Conservation (phyloP, 2,888 invertebrate species). For the Venusia cambrica region DNA sequence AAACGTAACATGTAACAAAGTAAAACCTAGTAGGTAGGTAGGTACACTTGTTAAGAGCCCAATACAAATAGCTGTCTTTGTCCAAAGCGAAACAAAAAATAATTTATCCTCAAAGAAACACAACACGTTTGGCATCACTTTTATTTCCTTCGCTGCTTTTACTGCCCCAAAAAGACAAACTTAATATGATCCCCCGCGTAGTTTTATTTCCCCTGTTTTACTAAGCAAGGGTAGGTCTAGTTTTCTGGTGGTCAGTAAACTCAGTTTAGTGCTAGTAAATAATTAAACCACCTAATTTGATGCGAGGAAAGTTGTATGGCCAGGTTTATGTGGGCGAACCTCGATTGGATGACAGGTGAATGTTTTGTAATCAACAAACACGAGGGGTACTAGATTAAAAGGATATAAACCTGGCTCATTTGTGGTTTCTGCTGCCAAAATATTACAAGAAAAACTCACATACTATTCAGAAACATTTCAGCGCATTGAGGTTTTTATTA, state of each 20-base stretch:
- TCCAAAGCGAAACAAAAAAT: conserved; percentile 45
- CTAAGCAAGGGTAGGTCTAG: conserved; percentile 48
- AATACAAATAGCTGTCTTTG: too few relatives aligned
- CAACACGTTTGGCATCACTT: conserved; percentile 56
- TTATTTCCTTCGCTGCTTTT: conserved; percentile 70
- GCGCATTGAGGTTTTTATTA: too few relatives aligned
- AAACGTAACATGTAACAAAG: too few relatives aligned
- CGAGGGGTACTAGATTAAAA: conserved; percentile 34
- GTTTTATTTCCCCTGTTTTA: conserved; percentile 39
- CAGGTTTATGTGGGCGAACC: conserved; percentile 61
- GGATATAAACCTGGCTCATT: conserved; percentile 30
- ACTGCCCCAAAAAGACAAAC: conserved; percentile 57
- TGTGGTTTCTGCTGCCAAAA: too few relatives aligned
- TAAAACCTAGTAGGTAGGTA: too few relatives aligned
- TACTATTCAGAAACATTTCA: too few relatives aligned
- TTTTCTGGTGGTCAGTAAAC: conserved; percentile 53
- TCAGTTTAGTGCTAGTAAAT: conserved; percentile 76
- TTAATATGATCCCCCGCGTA: conserved; percentile 53
- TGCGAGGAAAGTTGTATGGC: conserved; percentile 59
- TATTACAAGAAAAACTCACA: too few relatives aligned
- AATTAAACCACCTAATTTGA: conserved; percentile 78
- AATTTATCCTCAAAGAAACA: conserved; percentile 57
- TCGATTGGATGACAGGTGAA: conserved; percentile 54
- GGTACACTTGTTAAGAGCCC: too few relatives aligned
- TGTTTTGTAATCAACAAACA: conserved; percentile 40